These are phyloP conservation scores for Hemithea aestivaria DNA, from an alignment of 2,888 invertebrate genomes.

Conservation along the genomic window DNA sequence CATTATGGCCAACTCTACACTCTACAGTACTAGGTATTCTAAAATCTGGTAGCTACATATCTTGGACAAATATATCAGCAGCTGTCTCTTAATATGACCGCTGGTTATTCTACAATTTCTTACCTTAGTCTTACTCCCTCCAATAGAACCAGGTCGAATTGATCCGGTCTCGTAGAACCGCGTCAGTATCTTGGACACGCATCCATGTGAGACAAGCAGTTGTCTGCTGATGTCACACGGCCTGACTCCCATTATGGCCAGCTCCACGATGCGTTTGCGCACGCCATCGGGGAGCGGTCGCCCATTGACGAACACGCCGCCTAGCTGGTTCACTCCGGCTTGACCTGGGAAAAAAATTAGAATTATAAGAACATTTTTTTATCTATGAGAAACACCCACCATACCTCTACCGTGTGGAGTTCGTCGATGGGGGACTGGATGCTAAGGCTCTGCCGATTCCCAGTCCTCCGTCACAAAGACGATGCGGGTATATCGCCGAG, in stretches of 20 bases:
- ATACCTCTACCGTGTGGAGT: too few relatives aligned
- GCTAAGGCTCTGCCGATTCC: too few relatives aligned
- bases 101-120: too few relatives aligned
- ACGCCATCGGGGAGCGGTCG: slow-evolving; percentile 97
- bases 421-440: too few relatives aligned
- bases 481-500: too few relatives aligned
- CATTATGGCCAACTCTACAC: slow-evolving; percentile 95
- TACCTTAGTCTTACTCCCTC: slow-evolving; percentile 97
- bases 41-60: too few relatives aligned
- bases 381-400: too few relatives aligned
- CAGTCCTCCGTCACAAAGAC: too few relatives aligned
- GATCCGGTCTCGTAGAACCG: slow-evolving; percentile 98
- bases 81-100: too few relatives aligned
- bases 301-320: slow-evolving; percentile 98
- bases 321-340: slow-evolving; percentile 97
- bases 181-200: slow-evolving; percentile 97
- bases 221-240: slow-evolving; percentile 98
- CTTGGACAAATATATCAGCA: too few relatives aligned
- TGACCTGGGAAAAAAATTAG: slow-evolving; percentile 82
- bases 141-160: slow-evolving; percentile 96
- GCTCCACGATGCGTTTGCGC: slow-evolving; percentile 94
- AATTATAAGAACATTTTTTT: background rate
- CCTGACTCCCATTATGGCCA: slow-evolving; percentile 95
- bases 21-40: too few relatives aligned
- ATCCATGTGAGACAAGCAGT: slow-evolving; percentile 96